Base-by-base conservation (phyloP, 2,888 invertebrate genomes). In the Dichetophora obliterata region DNA sequence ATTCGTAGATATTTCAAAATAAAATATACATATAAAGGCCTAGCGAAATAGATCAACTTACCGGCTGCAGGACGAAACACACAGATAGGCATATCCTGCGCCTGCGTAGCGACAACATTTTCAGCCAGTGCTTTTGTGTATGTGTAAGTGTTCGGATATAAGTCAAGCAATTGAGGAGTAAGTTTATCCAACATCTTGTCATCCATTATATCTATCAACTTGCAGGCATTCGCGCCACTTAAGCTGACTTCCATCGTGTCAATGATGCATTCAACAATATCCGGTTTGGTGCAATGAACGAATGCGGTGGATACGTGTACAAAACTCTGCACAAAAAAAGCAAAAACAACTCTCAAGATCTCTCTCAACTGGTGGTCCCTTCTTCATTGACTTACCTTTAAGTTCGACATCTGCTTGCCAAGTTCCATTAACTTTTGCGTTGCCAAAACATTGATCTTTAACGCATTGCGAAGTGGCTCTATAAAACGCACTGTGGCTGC, bases 71-170 rank as follows among this genome's bases (percentile, higher is more conserved):
- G 94, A 68, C 94, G 89, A 81, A 93, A 91, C 77, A 95, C 91
- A 78, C 92, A 92, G 3, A 93, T 82, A 0, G 94, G 94, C 74
- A 95, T 84, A 27, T 90, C 90, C 50, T 88, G 89, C 0, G 91
- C 91, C 81, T 92, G 91, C 75, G 89, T 90, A 37, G 90, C 86
- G 4, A 94, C 88, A 34, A 92, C 83, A 79, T 92, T 91, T 86
- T 95, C 94, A 0, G 93, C 93, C 75, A 94, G 86, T 6, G 93
- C 92, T 88, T 95, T 95, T 6, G 94, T 94, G 85, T 91, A 93
- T 3, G 93, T 92, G 88, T 95, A 95, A 1, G 94, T 94, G 85
- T 95, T 95, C 3, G 94, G 94, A 79, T 82, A 88, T 31, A 81
- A 83, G 5, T 22, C 57, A 0, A 59, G n/a, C 14, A 59, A 11